Conservation (phyloP, 2,797 vertebrate genomes). For the Pygocentrus nattereri region DNA sequence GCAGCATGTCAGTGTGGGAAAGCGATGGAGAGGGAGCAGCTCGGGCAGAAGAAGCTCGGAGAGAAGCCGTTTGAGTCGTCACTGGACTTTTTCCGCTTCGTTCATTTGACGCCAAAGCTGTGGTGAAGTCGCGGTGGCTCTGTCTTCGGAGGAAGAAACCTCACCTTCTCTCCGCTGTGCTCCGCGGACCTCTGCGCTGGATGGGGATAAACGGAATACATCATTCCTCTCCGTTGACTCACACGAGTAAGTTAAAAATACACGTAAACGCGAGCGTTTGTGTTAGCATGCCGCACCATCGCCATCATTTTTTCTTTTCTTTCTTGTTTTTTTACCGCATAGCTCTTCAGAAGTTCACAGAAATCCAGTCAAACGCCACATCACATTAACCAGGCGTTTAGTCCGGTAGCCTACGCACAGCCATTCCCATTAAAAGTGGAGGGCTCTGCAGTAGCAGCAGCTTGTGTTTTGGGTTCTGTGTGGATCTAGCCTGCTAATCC, state of each 20-base stretch:
- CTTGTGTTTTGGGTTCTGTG: not conserved
- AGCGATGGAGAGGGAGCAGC: constrained; percentile 83
- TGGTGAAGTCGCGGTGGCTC: constrained; percentile 72
- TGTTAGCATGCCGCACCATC: not conserved
- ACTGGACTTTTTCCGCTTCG: constrained; percentile 70
- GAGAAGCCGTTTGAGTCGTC: not conserved
- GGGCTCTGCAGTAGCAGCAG: not conserved
- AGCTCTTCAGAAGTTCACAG: constrained; percentile 40
- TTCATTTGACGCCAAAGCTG: constrained; percentile 63
- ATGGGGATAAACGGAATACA: constrained; percentile 78
- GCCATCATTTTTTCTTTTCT: not conserved
- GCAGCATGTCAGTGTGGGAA: constrained; percentile 86
- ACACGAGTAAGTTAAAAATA: constrained; percentile 84
- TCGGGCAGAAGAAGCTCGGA: constrained; percentile 53
- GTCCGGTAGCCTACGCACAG: not conserved
- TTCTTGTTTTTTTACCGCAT: not conserved
- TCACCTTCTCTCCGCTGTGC: constrained; percentile 70
- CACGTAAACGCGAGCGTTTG: not conserved
- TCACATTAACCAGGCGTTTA: not conserved
- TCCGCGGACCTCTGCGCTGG: constrained; percentile 78
- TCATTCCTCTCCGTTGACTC: constrained; percentile 69
- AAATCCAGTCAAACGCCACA: not conserved
- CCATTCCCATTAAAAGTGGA: not conserved
- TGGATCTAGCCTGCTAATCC: not conserved
- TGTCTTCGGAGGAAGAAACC: constrained; percentile 70